Percentiles rank a stretch among this genome's conserved stretches.
phyloP scores from a whole-genome alignment of 2,113 vertebrate species.

The Onychostoma macrolepis region DNA sequence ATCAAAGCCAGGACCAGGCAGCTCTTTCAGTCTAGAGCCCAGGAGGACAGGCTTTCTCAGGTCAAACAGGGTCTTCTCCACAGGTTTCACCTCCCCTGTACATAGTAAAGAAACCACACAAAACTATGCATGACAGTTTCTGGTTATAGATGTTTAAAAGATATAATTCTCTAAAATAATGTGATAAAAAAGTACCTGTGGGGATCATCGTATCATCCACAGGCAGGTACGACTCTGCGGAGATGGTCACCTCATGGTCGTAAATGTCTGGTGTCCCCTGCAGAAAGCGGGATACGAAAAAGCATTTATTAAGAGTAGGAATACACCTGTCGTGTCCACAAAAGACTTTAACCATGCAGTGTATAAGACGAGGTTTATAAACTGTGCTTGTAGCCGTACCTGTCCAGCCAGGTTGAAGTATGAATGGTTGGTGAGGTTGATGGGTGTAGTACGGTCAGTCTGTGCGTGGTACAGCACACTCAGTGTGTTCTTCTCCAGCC shows the following conservation, averaged over 20 bases:
- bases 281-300: background rate
- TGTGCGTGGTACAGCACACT: constrained; percentile 82
- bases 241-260: constrained; percentile 81
- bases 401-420: constrained; percentile 96
- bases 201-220: constrained; percentile 81
- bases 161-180: background rate
- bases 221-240: constrained; percentile 82
- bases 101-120: background rate
- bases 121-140: background rate
- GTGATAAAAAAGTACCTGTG: constrained; percentile 70
- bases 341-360: background rate
- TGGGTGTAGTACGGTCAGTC: constrained; percentile 82
- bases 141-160: background rate
- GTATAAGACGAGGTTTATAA: background rate
- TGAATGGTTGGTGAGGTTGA: constrained; percentile 92
- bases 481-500: constrained; percentile 77
- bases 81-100: constrained; percentile 82
- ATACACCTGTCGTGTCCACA: background rate
- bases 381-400: constrained; percentile 69
- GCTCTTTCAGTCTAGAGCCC: constrained; percentile 80
- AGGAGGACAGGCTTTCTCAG: constrained; percentile 82
- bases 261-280: constrained; percentile 83
- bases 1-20: constrained; percentile 85
- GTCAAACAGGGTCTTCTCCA: constrained; percentile 86
- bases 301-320: background rate